phyloP scores from a whole-genome alignment of 1,140 invertebrate genomes.

The Drosophila sulfurigaster region DNA sequence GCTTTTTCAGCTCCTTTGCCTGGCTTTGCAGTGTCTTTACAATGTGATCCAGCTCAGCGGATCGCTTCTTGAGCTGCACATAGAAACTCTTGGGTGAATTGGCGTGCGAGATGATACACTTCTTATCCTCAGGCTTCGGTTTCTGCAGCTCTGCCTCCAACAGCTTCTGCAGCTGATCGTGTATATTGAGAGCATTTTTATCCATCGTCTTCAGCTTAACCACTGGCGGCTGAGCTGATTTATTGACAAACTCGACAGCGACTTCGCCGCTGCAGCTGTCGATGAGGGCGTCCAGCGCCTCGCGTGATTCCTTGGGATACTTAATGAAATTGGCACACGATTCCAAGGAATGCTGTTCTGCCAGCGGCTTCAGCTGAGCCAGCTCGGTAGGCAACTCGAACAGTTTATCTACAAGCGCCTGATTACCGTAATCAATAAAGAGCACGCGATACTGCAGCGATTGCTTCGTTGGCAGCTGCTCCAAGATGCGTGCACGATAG shows the following conservation, averaged over 20 bases:
- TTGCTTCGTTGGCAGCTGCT: constrained; percentile 43
- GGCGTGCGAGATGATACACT: constrained; percentile 87
- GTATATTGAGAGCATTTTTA: constrained; percentile 55
- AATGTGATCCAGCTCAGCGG: constrained; percentile 87
- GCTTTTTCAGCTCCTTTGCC: constrained; percentile 31
- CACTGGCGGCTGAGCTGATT: constrained; percentile 41
- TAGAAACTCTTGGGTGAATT: constrained; percentile 90
- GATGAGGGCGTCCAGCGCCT: constrained; percentile 61
- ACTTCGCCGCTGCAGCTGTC: constrained; percentile 80
- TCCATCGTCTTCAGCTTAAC: constrained; percentile 59
- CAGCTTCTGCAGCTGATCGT: constrained; percentile 63
- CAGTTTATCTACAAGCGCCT: constrained; percentile 87
- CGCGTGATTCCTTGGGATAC: constrained; percentile 42
- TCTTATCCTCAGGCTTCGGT: constrained; percentile 32
- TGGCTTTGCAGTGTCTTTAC: constrained; percentile 85
- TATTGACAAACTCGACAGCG: constrained; percentile 65
- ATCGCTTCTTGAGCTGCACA: constrained; percentile 88
- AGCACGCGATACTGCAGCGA: constrained; percentile 86
- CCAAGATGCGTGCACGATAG: constrained; percentile 69
- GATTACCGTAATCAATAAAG: constrained; percentile 91
- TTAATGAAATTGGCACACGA: constrained; percentile 49
- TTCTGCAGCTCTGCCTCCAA: constrained; percentile 45
- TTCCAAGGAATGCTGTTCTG: constrained; percentile 87
- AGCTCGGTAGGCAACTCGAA: constrained; percentile 88
- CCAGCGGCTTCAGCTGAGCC: constrained; percentile 86